A percentile compares a stretch with the other conserved stretches of the same genome.
phyloP scores from a whole-genome alignment of 1,140 invertebrate species.

The Drosophila tsacasi region DNA sequence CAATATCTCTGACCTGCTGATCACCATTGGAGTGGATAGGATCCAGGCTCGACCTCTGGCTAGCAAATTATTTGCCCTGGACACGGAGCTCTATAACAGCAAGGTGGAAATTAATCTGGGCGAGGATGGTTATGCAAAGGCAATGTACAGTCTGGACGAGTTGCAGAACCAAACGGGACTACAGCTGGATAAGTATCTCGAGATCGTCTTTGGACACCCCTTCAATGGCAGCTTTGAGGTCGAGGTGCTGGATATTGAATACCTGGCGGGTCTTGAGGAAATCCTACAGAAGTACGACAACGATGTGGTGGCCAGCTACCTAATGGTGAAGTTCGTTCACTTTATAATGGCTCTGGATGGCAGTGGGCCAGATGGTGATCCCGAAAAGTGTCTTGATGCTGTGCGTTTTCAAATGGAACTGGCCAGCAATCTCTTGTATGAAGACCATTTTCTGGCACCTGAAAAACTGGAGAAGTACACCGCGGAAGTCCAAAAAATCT shows the following conservation, averaged over 20 bases:
- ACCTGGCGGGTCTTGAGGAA: background rate
- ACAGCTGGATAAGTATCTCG: background rate
- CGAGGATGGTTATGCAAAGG: background rate
- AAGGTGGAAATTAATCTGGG: background rate
- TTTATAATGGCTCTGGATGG: slow-evolving; percentile 5
- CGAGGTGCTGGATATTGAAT: background rate
- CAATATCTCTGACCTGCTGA: background rate
- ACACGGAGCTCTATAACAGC: background rate
- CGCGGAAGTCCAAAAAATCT: background rate
- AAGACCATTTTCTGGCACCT: background rate
- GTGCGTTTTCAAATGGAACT: slow-evolving; percentile 3
- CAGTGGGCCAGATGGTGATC: background rate
- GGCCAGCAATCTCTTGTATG: background rate
- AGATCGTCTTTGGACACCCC: slow-evolving; percentile 1
- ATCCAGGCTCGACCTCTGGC: background rate
- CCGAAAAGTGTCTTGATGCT: background rate
- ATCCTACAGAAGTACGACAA: background rate
- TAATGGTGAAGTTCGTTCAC: slow-evolving; percentile 9
- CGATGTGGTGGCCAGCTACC: background rate
- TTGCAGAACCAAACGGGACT: background rate
- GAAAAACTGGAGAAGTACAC: background rate
- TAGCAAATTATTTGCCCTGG: background rate
- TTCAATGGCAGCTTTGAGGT: background rate
- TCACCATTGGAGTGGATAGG: background rate
- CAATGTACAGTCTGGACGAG: background rate